Percentiles rank a stretch among this genome's conserved stretches.
Conservation (phyloP, 2,888 invertebrate genomes). For the Neoascia interrupta region DNA sequence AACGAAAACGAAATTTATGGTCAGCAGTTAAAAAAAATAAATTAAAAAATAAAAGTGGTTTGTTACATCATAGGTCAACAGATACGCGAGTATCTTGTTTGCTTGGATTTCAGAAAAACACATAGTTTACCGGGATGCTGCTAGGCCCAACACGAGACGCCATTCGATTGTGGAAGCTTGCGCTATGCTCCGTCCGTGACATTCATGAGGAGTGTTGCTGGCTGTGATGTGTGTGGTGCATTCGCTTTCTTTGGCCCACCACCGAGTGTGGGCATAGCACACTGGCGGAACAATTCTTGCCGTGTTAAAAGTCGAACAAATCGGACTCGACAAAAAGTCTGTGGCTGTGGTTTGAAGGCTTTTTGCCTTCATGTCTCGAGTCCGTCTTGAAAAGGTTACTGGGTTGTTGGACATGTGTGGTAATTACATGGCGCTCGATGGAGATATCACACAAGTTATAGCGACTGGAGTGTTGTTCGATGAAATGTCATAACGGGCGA, state of each 20-base stretch:
- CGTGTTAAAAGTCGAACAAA: neutral
- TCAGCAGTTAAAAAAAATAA: constrained; percentile 11
- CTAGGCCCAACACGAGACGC: neutral
- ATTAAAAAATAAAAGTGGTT: neutral
- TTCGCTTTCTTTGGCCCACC: constrained; percentile 40
- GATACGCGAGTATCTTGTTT: constrained; percentile 63
- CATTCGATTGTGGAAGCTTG: neutral
- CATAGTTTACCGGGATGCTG: constrained; percentile 10
- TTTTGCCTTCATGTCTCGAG: too few species aligned
- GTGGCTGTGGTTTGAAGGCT: constrained; percentile 3
- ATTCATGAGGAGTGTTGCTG: constrained; percentile 43
- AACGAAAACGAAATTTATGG: constrained; percentile 35
- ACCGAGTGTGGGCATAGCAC: neutral
- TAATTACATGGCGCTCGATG: constrained; percentile 6
- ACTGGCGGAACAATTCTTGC: constrained; percentile 7
- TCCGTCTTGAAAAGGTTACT: constrained; percentile 44
- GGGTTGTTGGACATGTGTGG: constrained; percentile 5
- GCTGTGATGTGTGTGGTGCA: neutral
- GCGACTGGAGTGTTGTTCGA: too few species aligned
- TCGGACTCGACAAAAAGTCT: neutral
- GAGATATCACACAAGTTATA: neutral
- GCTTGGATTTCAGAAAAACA: constrained; percentile 51
- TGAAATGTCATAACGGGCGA: too few species aligned
- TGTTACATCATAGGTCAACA: constrained; percentile 65
- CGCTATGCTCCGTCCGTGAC: constrained; percentile 43